Evolutionary conservation across 2,797 vertebrate species (phyloP).

Genomic region (Zalophus californianus): DNA sequence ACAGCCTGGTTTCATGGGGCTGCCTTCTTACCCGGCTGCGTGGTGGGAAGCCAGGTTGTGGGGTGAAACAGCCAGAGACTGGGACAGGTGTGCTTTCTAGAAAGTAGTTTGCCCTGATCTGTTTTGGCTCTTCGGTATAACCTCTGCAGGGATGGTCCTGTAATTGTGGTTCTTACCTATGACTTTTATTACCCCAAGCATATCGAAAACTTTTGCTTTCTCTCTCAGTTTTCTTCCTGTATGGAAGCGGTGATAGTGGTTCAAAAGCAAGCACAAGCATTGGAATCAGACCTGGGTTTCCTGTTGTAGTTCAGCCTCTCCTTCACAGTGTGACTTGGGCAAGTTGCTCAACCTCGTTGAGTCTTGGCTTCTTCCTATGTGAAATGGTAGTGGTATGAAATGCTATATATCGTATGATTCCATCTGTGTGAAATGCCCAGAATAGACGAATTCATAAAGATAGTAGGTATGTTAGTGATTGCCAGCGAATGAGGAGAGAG

Average conservation of each 20-base stretch:
- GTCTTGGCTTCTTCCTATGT: conserved; percentile 23
- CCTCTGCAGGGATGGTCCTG: neutral
- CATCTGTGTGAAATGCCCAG: neutral
- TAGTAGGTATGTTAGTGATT: conserved; percentile 15
- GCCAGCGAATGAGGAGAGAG: neutral
- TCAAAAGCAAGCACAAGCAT: neutral
- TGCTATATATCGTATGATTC: neutral
- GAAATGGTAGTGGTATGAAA: conserved; percentile 16
- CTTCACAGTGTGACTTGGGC: neutral
- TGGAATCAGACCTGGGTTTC: neutral
- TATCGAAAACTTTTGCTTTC: neutral
- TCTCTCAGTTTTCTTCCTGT: neutral
- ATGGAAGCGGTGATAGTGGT: neutral
- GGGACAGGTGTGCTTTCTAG: neutral
- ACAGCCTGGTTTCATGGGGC: neutral
- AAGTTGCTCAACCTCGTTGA: neutral
- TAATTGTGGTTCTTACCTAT: neutral
- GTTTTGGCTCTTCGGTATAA: neutral
- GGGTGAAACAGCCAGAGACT: neutral
- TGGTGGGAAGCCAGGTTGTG: no score
- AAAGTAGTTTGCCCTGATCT: neutral
- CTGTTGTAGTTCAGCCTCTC: neutral
- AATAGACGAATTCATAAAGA: neutral
- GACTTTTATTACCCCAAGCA: neutral
- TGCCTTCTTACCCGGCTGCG: neutral